Conservation (phyloP, 2,888 invertebrate species). For the Apantesis nais region DNA sequence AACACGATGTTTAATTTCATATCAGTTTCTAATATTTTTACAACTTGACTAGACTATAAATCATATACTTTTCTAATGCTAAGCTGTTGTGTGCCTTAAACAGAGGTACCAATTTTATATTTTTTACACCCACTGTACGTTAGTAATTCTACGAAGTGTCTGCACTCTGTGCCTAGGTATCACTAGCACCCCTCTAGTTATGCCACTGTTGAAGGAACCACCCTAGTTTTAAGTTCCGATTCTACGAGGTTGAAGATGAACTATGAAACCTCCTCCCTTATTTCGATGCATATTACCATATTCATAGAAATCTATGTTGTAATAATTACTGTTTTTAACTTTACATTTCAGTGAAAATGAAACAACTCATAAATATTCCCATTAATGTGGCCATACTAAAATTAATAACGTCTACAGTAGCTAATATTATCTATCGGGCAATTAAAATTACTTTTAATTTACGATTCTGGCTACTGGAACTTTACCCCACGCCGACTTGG, state of each 20-base stretch:
- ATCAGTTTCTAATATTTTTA: too few relatives aligned
- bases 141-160: background rate
- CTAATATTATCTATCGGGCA: conserved; percentile 9
- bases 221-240: background rate
- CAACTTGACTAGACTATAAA: background rate
- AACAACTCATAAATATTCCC: background rate
- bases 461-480: conserved; percentile 40
- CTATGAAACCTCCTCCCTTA: background rate
- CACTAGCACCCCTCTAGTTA: background rate
- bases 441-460: conserved; percentile 22
- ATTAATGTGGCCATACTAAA: background rate
- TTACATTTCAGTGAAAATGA: background rate
- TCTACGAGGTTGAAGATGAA: background rate
- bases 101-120: background rate
- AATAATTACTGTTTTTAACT: background rate
- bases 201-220: too few relatives aligned
- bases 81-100: background rate
- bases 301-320: too few relatives aligned
- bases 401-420: conserved; percentile 10
- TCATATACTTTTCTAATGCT: too few relatives aligned
- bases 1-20: too few relatives aligned
- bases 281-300: background rate
- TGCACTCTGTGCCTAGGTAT: background rate
- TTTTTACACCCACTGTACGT: background rate
- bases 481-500: conserved; percentile 41